A percentile compares a stretch with the other conserved stretches of the same genome.
phyloP scores from a whole-genome alignment of 1,140 invertebrate species.

The Acyrthosiphon pisum region DNA sequence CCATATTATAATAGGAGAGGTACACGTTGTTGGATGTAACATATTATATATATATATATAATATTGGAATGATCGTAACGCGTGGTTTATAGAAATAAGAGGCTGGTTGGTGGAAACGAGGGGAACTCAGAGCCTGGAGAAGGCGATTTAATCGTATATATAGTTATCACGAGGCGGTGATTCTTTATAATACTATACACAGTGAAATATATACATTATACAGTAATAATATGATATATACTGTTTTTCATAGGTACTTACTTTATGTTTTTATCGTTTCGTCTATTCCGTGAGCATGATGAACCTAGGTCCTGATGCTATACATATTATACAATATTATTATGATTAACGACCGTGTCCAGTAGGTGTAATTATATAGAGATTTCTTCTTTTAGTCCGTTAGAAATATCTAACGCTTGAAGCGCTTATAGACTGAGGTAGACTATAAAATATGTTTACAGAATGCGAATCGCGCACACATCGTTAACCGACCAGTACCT shows the following conservation, averaged over 20 bases:
- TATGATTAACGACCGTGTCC: neutral
- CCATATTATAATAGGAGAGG: neutral
- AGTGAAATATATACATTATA: too few relatives aligned
- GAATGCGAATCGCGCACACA: too few relatives aligned
- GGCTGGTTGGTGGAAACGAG: neutral
- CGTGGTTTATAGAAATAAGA: neutral
- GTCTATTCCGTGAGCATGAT: neutral
- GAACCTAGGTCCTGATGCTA: neutral
- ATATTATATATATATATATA: neutral
- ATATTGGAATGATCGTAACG: neutral
- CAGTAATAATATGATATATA: neutral
- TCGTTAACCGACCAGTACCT: too few relatives aligned
- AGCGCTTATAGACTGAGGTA: too few relatives aligned
- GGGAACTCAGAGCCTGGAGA: neutral
- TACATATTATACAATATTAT: neutral
- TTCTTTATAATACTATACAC: neutral
- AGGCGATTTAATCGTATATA: neutral
- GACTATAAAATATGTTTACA: too few relatives aligned
- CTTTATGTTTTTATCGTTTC: neutral
- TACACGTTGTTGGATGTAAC: neutral
- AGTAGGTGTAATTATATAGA: neutral
- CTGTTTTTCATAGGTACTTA: neutral
- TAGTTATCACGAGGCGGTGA: neutral
- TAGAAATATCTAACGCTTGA: neutral
- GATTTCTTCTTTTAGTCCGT: neutral